Evolutionary conservation across 64 coral and sea anemone species (phyloP), one percentile per base, ranked within the genome.

Genomic region (Hydrozoanthus tunicans): DNA sequence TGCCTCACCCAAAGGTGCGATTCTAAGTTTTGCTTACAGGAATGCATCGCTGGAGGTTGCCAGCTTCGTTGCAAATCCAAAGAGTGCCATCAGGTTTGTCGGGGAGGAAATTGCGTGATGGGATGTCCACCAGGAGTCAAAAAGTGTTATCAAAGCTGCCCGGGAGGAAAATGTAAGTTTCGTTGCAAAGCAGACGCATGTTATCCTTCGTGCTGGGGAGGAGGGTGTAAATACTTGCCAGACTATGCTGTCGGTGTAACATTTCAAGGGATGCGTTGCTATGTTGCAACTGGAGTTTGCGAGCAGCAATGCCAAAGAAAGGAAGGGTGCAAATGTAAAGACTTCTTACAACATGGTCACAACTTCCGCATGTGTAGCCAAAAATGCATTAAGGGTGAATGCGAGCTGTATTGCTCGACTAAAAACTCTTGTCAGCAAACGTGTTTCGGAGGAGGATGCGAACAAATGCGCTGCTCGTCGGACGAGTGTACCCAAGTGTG

Each of bases 1-100:
- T 92, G 91, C 27, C 70, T 56, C 4, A 86, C 11, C 6, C 53
- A 63, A 13, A 86, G n/a, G 23, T 92, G 91, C 55, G 59, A 77
- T 54, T 92, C 91, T 56, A 62, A 84, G 12, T 63, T 86, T 53
- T 92, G 91, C 60, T 23, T 92, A 0, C 91, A 92, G 5, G 91
- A 92, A 14, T 92, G 91, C 64, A 84, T 92, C 11, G 79, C 70
- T 13, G 91, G 91, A 27, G 82, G 82, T 53, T 92, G 91, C 32
- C 71, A 92, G 23, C 81, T 92, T 67, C 43, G 60, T 25, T 92
- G 91, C 62, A 53, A 75, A 53, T 57, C 88, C 13, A 79, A 86
- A 67, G 76, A 85, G 78, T 92, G 91, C 81, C 72, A 77, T 51
- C 91, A 92, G 53, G 62, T 92, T 79, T 92, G 91, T 62, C 58